Evolutionary conservation across 2,888 invertebrate species (phyloP).

Genomic region (Pachycephus smyrnensis): DNA sequence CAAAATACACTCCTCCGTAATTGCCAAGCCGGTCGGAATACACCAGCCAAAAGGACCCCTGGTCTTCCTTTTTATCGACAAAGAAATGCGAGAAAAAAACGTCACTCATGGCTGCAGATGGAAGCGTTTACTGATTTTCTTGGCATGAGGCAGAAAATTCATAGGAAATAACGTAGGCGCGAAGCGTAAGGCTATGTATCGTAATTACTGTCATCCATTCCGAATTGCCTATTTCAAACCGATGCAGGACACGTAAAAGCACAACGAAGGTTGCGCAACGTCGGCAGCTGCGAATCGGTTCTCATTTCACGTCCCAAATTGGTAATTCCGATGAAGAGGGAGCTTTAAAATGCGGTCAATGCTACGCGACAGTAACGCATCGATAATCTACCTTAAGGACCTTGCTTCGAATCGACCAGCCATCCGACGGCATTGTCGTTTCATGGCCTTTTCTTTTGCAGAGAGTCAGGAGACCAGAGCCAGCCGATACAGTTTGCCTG

Average conservation of each 20-base stretch:
- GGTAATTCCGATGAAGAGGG: constrained; percentile 32
- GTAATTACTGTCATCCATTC: background rate
- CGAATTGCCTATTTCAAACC: background rate
- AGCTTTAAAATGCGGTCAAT: constrained; percentile 53
- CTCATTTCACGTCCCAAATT: constrained; percentile 32
- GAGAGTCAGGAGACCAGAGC: constrained; percentile 50
- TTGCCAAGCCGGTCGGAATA: background rate
- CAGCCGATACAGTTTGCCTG: constrained; percentile 48
- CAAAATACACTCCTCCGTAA: background rate
- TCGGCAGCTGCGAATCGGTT: background rate
- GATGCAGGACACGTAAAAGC: background rate
- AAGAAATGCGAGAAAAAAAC: background rate
- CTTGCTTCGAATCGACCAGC: background rate
- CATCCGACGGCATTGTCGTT: background rate
- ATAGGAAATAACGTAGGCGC: background rate
- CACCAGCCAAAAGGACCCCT: background rate
- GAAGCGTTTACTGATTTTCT: background rate
- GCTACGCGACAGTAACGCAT: constrained; percentile 24
- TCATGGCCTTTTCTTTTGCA: constrained; percentile 27
- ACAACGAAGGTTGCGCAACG: background rate
- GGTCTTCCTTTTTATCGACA: background rate
- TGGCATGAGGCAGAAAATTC: background rate
- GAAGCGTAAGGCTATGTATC: background rate
- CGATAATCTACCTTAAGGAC: background rate
- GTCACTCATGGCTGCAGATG: background rate